Conservation (phyloP, 2,888 invertebrate species). For the Tachina grossa region DNA sequence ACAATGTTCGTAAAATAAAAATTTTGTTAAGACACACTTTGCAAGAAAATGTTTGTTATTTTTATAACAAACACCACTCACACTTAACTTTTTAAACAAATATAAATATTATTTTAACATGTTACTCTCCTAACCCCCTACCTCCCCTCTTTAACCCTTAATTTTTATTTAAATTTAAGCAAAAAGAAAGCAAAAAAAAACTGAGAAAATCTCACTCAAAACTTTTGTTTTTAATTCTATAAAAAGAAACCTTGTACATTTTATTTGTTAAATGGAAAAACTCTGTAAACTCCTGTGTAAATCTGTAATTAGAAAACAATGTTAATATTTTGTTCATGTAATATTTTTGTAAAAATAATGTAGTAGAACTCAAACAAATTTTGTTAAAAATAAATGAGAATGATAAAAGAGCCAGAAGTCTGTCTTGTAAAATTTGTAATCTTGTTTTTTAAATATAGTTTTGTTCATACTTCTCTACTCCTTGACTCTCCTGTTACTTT, state of each 20-base stretch:
- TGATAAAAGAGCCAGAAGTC: conserved; percentile 43
- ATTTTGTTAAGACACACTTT: neutral
- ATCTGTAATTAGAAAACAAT: conserved; percentile 68
- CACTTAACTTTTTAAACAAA: conserved; percentile 3
- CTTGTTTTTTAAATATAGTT: conserved; percentile 53
- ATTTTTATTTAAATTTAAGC: conserved; percentile 57
- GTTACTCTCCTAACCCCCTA: neutral
- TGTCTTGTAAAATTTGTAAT: conserved; percentile 68
- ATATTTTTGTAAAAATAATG: conserved; percentile 65
- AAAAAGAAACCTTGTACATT: conserved; percentile 58
- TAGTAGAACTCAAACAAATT: conserved; percentile 50
- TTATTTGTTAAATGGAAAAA: conserved; percentile 61
- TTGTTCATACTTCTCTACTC: conserved; percentile 49
- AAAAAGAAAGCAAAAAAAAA: neutral
- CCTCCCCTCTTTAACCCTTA: neutral
- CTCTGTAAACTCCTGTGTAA: conserved; percentile 64
- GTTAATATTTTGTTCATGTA: conserved; percentile 66
- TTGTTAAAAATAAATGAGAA: conserved; percentile 33
- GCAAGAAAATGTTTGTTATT: neutral
- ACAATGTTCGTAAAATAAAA: neutral
- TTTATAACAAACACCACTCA: conserved; percentile 7
- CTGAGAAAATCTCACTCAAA: conserved; percentile 20
- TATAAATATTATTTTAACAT: conserved; percentile 12
- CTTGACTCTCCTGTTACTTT: conserved; percentile 46
- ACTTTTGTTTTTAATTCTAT: conserved; percentile 37